phyloP scores from a whole-genome alignment of 2,888 invertebrate genomes.

The Polydesmus complanatus region DNA sequence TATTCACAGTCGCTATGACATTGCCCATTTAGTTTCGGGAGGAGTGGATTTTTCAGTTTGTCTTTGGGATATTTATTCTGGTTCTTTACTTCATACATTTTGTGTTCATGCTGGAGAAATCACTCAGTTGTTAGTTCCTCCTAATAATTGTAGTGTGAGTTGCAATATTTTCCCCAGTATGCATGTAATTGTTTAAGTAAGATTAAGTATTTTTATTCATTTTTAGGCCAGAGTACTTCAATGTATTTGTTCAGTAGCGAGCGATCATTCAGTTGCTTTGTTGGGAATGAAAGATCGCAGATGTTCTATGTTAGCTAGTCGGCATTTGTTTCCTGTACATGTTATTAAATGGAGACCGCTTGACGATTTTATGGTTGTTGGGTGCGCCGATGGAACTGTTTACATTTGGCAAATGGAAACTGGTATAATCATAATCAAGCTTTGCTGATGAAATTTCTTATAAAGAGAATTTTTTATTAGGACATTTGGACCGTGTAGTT shows the following conservation, averaged over 20 bases:
- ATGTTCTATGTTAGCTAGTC: constrained; percentile 81
- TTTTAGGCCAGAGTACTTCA: constrained; percentile 83
- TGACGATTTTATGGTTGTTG: constrained; percentile 95
- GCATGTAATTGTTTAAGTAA: constrained; percentile 17
- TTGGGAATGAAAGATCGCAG: constrained; percentile 83
- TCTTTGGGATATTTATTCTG: constrained; percentile 86
- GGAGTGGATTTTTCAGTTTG: constrained; percentile 96
- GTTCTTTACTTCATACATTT: constrained; percentile 78
- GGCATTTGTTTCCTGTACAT: constrained; percentile 90
- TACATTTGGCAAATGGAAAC: constrained; percentile 99
- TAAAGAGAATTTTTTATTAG: constrained; percentile 31
- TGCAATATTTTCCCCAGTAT: not conserved
- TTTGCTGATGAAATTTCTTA: too few species aligned
- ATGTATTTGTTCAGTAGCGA: constrained; percentile 90
- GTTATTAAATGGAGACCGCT: constrained; percentile 91
- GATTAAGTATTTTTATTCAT: too few species aligned
- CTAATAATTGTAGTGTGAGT: constrained; percentile 52
- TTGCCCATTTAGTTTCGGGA: constrained; percentile 79
- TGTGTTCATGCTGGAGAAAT: constrained; percentile 98
- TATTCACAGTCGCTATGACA: constrained; percentile 67
- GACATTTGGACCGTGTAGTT: constrained; percentile 85
- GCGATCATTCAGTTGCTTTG: constrained; percentile 92
- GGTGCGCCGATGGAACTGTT: constrained; percentile 92
- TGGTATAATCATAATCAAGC: constrained; percentile 36
- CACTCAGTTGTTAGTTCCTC: constrained; percentile 83